Evolutionary conservation across 1,140 invertebrate species (phyloP).

Genomic region (Holcopasites calliopsidis): DNA sequence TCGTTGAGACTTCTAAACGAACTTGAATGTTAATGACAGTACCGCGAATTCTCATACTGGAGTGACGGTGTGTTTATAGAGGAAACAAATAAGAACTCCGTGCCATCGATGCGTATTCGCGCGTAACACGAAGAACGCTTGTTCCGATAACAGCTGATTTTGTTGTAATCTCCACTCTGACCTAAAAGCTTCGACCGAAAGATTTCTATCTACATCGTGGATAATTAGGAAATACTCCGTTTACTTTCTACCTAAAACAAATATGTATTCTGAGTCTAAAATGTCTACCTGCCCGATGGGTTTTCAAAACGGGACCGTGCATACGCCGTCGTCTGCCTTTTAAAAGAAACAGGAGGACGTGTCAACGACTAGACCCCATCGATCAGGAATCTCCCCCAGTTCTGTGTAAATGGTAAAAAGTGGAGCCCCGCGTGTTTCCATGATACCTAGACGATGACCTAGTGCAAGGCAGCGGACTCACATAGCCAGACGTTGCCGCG

Average conservation of each 20-base stretch:
- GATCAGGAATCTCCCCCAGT: background rate
- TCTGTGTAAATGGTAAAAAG: background rate
- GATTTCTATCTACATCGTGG: no score
- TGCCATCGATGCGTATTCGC: background rate
- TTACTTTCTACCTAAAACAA: background rate
- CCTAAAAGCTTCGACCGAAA: background rate
- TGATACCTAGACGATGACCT: background rate
- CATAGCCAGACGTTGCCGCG: conserved; percentile 84
- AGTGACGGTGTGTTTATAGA: no score
- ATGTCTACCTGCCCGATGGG: no score
- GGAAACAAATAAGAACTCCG: no score
- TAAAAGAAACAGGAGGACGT: no score
- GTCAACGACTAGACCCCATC: no score
- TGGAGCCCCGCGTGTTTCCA: background rate
- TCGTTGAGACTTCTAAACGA: background rate
- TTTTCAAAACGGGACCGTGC: no score
- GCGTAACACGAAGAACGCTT: background rate
- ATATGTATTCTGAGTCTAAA: background rate
- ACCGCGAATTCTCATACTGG: no score
- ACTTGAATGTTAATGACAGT: background rate
- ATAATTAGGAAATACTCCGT: background rate
- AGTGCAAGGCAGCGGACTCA: conserved; percentile 72
- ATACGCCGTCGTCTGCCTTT: no score
- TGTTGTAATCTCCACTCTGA: no score
- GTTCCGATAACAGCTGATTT: background rate